Base-by-base conservation (phyloP, 2,113 vertebrate species). In the Paradisaea rubra region DNA sequence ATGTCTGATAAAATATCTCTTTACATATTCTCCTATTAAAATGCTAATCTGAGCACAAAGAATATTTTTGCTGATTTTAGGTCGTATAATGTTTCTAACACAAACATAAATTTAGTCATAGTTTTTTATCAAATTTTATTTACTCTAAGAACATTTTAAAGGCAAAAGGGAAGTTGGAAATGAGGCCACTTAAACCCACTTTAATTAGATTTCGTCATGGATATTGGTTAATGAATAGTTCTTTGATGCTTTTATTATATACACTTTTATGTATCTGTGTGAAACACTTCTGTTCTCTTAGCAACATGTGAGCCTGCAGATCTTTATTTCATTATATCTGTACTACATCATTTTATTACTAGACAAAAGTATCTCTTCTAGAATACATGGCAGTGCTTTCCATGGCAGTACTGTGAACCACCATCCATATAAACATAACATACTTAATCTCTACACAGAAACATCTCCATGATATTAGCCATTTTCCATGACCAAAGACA, bases 1-100 rank as follows among this genome's bases (percentile, higher is more conserved):
- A 94, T 72, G 39, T 54, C 72, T 94, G 21, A 76, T 92, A 94
- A 81, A 94, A 88, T 42, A 90, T n/a, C 22, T 85, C 57, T 33
- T 86, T 85, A 87, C 49, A 66, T 71, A 66, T 73, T 94, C 73
- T 94, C 77, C 42, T 74, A 45, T 25, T 73, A 47, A 95, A 95
- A 89, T 72, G n/a, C 47, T 64, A 57, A 21, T 50, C 19, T 70
- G 61, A 92, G n/a, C 35, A 81, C 22, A 81, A 8, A 63, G 13
- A 37, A 72, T 74, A 74, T 82, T 88, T 93, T 89, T 77, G 6
- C 39, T 88, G 78, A 33, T 63, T 81, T 90, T 89, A 86, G 41
- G 66, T 35, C 92, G 30, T 60, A 54, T 63, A 80, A 69, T 15
- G 14, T 60, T 85, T 42, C 39, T 33, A 47, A 39, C 5, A 81